Evolutionary conservation across 2,888 invertebrate genomes (phyloP), one percentile per base, ranked within the genome.

Genomic region (Druceiella hillmani): DNA sequence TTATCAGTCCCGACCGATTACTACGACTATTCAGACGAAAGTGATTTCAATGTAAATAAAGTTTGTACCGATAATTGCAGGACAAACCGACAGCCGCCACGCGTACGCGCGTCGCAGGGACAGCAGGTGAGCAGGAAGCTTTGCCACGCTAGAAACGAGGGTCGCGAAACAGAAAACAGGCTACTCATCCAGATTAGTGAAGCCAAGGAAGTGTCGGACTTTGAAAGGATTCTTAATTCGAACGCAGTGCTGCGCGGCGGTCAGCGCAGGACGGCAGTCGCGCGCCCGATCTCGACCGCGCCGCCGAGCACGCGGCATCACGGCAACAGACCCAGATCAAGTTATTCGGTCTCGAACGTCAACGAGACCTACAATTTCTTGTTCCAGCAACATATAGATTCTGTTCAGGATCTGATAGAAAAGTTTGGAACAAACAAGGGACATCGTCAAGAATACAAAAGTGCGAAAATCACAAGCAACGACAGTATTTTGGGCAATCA

Each of bases 161-260:
- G 10, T 14, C 28, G 16, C 11, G 70, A 64, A 61, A 72, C 70
- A 52, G 64, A 69, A 58, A 72, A 71, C 60, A 66, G 62, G 54
- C 56, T 71, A 57, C 57, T 77, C 58, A 58, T 65, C 56, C 67
- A 72, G 61, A 76, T 77, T 61, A 67, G 71, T 49, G 76, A 76
- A 74, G 74, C 77, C 74, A 62, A 71, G 50, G 66, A 74, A 72
- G 70, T 75, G 58, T 62, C 64, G 20, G 74, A 78, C 65, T 75
- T 78, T 68, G 71, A 75, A 65, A 73, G 76, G 75, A 75, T 78
- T 75, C 76, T 77, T 58, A 66, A 66, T 61, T 66, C 67, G 67
- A 70, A 70, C 68, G 67, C 71, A 61, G 65, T 66, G 63, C 69
- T 68, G 69, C 61, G 62, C 47, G 58, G 62, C 38, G 57, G 58